Evolutionary conservation across 2,113 vertebrate species (phyloP).

Genomic region (Stegostoma tigrinum): DNA sequence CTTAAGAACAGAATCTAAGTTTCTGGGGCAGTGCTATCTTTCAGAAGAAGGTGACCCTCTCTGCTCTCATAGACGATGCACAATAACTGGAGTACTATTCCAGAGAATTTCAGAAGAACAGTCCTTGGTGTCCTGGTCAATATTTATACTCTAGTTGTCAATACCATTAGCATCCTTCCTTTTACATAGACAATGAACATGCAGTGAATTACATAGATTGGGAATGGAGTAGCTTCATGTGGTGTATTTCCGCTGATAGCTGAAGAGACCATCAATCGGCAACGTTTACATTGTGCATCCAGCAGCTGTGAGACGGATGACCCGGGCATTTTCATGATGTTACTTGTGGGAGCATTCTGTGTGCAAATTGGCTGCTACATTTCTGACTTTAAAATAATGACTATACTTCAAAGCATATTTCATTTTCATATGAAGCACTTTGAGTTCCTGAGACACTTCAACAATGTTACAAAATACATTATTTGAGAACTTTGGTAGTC

Average conservation of each 20-base stretch:
- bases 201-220: too few species aligned
- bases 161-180: too few species aligned
- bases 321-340: background rate
- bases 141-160: background rate
- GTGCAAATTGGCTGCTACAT: background rate
- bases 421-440: too few species aligned
- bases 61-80: background rate
- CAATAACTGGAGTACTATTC: background rate
- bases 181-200: too few species aligned
- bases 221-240: too few species aligned
- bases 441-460: background rate
- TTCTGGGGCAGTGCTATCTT: background rate
- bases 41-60: background rate
- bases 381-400: too few species aligned
- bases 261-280: too few species aligned
- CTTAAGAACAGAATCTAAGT: background rate
- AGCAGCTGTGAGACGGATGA: background rate
- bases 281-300: background rate
- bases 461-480: background rate
- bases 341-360: background rate
- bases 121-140: background rate
- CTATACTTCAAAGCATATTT: too few species aligned
- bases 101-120: background rate
- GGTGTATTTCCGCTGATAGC: too few species aligned
- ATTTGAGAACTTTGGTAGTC: background rate